Base-by-base conservation (phyloP, 2,797 vertebrate species). In the Coreius guichenoti region DNA sequence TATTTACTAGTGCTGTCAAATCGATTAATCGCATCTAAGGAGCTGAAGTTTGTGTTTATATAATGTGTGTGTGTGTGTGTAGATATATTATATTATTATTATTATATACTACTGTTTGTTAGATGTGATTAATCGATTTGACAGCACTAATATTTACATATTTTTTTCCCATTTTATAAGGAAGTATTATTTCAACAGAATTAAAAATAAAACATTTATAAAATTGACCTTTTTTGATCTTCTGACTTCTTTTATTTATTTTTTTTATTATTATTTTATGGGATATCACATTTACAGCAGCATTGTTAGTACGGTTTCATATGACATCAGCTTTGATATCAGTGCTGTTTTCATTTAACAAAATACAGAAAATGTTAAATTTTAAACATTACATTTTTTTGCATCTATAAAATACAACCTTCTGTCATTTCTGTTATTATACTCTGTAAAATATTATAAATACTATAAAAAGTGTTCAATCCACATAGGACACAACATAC, bases 41-140 rank as follows among this genome's bases (percentile, higher is more conserved):
- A n/a, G n/a, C 1, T 8, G 9, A 39, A 39, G 39, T 39, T 39
- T 39, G 8, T 39, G 39, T 39, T 39, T 8, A 39, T 39, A 39
- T 39, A 4, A 2, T 39, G 39, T 39, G 36, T 39, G 36, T 39
- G 36, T 39, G 36, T 39, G 36, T 39, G 36, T 39, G 36, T 39
- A 7, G 8, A 1, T 39, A 0, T 39, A 6, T 7, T 5, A 0
- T 5, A n/a, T n/a, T n/a, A n/a, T n/a, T n/a, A n/a, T n/a, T n/a
- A n/a, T n/a, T n/a, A 5, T 36, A 36, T 36, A 7, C 9, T 9
- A 9, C 9, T 9, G 1, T 39, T 1, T 39, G 6, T 43, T 43
- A 43, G 39, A 43, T 43, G 39, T 43, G 39, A 43, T 9, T 43
- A 43, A 43, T 43, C 9, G 8, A 43, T 43, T 43, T 43, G 39